Evolutionary conservation across 2,113 vertebrate genomes (phyloP).

Genomic region (Eublepharis macularius): DNA sequence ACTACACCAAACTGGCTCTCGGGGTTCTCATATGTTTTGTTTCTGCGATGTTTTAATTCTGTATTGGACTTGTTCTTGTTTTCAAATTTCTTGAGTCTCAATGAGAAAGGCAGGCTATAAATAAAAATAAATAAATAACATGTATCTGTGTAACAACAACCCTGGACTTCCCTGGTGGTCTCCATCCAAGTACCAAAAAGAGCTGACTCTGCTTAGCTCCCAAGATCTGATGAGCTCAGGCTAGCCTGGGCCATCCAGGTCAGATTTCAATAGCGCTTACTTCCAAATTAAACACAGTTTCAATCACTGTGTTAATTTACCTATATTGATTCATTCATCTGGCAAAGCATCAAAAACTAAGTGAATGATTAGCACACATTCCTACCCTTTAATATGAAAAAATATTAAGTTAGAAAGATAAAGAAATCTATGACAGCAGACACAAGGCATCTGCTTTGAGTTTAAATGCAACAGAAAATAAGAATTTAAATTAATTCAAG

Average conservation of each 20-base stretch:
- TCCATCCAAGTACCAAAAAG: too few relatives aligned
- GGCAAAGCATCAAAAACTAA: neutral
- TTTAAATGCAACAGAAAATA: conserved; percentile 5
- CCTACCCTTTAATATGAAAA: neutral
- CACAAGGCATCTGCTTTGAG: accelerated
- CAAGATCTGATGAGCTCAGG: too few relatives aligned
- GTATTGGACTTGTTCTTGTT: too few relatives aligned
- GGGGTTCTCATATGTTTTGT: too few relatives aligned
- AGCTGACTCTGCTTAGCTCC: too few relatives aligned
- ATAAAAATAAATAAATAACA: too few relatives aligned
- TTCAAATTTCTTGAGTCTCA: too few relatives aligned
- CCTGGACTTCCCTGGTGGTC: too few relatives aligned
- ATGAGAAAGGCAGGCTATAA: too few relatives aligned
- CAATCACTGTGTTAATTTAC: neutral
- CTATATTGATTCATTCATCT: accelerated
- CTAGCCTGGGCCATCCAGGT: neutral
- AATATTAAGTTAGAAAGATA: neutral
- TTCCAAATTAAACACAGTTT: neutral
- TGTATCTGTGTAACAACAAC: too few relatives aligned
- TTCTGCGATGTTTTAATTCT: too few relatives aligned
- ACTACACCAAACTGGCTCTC: too few relatives aligned
- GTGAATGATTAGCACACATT: neutral
- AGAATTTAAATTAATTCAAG: conserved; percentile 39
- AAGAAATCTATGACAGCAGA: neutral
- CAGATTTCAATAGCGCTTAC: neutral